These are phyloP conservation scores for Drosophila colorata DNA, from an alignment of 2,888 invertebrate genomes.

Conservation along the genomic window DNA sequence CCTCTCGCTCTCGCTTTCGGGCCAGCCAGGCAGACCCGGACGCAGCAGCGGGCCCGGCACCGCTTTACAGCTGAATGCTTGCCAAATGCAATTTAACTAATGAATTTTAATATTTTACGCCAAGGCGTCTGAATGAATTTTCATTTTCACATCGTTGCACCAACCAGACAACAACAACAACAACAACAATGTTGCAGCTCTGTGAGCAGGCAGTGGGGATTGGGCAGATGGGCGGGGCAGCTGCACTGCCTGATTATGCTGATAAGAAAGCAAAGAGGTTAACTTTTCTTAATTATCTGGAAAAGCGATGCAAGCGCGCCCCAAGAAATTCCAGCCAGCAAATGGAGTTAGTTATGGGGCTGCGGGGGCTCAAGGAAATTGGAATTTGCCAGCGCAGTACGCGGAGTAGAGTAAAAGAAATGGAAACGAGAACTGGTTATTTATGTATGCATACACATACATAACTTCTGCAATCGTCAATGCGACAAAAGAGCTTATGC, in stretches of 20 bases:
- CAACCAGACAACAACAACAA: constrained; percentile 32
- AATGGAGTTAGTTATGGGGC: background rate
- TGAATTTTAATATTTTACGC: constrained; percentile 82
- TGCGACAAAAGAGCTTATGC: constrained; percentile 38
- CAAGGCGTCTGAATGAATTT: constrained; percentile 79
- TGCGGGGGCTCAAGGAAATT: constrained; percentile 16
- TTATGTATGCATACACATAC: constrained; percentile 11
- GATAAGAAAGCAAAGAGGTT: constrained; percentile 74
- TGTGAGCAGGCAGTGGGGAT: background rate
- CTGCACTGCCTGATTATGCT: constrained; percentile 66
- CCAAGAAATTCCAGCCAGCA: constrained; percentile 17
- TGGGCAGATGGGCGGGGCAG: constrained; percentile 3
- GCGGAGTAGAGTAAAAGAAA: constrained; percentile 16
- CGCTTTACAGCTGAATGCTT: constrained; percentile 77
- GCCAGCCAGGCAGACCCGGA: constrained; percentile 30
- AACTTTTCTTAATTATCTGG: constrained; percentile 77
- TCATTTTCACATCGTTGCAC: constrained; percentile 81
- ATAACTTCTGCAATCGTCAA: constrained; percentile 57
- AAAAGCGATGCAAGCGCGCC: constrained; percentile 49
- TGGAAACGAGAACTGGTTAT: constrained; percentile 2
- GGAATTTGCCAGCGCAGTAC: constrained; percentile 50
- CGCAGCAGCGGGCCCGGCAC: constrained; percentile 41
- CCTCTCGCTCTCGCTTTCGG: constrained; percentile 13
- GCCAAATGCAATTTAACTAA: constrained; percentile 81
- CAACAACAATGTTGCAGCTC: constrained; percentile 54